Conservation (phyloP, 2,113 vertebrate species). For the Genyomyrus donnyi region DNA sequence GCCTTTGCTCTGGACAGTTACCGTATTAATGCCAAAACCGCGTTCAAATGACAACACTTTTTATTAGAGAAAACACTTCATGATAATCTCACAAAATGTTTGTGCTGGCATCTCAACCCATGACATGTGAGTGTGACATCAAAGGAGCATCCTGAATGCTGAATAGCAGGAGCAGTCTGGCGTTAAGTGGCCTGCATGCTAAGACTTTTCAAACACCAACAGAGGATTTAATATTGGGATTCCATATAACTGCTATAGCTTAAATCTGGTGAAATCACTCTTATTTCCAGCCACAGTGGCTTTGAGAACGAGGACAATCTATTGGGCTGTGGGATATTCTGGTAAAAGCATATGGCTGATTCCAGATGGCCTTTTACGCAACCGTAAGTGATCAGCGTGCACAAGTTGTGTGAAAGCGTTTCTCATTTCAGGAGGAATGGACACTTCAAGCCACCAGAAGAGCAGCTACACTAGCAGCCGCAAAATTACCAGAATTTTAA, state of each 20-base stretch:
- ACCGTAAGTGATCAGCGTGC: slow-evolving; percentile 7
- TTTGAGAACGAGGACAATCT: slow-evolving; percentile 24
- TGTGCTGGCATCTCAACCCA: neutral
- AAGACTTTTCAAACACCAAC: neutral
- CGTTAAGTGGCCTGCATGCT: neutral
- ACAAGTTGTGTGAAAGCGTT: neutral
- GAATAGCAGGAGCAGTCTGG: neutral
- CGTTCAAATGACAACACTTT: neutral
- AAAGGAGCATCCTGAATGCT: neutral
- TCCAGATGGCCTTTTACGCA: slow-evolving; percentile 30
- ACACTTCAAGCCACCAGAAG: neutral
- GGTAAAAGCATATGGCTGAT: slow-evolving; percentile 17
- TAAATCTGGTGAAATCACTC: slow-evolving; percentile 7
- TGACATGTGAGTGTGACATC: neutral
- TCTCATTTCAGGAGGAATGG: slow-evolving; percentile 2
- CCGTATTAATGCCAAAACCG: neutral
- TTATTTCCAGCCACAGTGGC: neutral
- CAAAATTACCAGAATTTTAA: neutral
- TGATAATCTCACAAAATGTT: neutral
- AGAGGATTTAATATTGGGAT: slow-evolving; percentile 3
- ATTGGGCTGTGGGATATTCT: slow-evolving; percentile 22
- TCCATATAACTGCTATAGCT: neutral
- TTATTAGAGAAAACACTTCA: neutral
- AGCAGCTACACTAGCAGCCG: neutral
- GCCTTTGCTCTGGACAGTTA: neutral